Evolutionary conservation across 2,113 vertebrate species (phyloP), one percentile per base, ranked within the genome.

Genomic region (Mus musculus): DNA sequence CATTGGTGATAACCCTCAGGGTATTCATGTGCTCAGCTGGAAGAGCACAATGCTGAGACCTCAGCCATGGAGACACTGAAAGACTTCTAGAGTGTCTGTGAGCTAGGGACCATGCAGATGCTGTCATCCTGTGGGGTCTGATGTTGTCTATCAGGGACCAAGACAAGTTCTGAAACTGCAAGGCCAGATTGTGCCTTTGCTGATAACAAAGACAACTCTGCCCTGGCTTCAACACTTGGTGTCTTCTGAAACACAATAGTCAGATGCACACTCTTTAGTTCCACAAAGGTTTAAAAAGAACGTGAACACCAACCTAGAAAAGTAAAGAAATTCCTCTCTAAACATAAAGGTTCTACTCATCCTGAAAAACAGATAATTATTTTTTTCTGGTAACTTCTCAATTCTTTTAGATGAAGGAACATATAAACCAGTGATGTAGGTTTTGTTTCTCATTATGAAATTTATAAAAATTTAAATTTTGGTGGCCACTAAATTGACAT

Each of bases 321-420:
- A 84, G 69, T 78, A 82, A 76, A 88, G 5, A 26, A 63, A 63
- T 63, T 11, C 19, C 5, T 59, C 36, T 59, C n/a, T 72, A 76
- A 89, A 10, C 65, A 20, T 39, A 69, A 80, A 28, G 33, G 56
- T 9, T 19, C 13, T 6, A 61, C 49, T 63, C 8, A 39, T 39
- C 73, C 42, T 95, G 65, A 73, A 67, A 88, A 96, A 61, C 26
- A 71, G 52, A 20, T 69, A 67, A 69, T 88, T 91, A 65, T 61
- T 88, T 91, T 91, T 90, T 93, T 19, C 67, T 78, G 22, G 46
- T 63, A 36, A 92, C 10, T 6, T 77, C 28, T 10, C 65, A 13
- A 28, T 76, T 84, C 67, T 93, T 88, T 56, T 59, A 95, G 52
- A 9, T 46, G 71, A 11, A 77, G 63, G 28, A 78, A 80, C 19